Base-by-base conservation (phyloP, 2,888 invertebrate genomes). In the Agriopis aurantiaria region DNA sequence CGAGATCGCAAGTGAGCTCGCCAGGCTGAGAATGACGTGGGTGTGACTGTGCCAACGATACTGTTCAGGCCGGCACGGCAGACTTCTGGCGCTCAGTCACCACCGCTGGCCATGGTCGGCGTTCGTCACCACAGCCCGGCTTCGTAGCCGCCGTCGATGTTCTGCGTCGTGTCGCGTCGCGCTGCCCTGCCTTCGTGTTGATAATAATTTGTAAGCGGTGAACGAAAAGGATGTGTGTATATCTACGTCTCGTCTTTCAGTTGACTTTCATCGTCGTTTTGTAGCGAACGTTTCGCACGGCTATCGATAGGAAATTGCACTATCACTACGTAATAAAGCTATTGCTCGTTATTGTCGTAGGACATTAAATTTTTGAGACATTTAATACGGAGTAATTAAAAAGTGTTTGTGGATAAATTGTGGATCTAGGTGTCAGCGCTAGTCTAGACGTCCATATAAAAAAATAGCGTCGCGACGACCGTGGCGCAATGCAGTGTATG, bases 251-350 rank as follows among this genome's bases (percentile, higher is more conserved):
- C 93, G 93, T 92, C 93, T 93, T 93, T 93, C 93, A 94, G 93
- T 94, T 93, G 93, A 93, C 93, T 94, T 94, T 93, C 93, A 93
- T 92, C 93, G 91, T 90, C 91, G 93, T 92, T 92, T 91, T 91
- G 92, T 90, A 89, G 93, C 89, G 93, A 93, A 93, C 93, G 93
- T 92, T 93, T 93, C 91, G 92, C 91, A 89, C 91, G 88, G 88
- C 87, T 90, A 90, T 91, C 88, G 89, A 91, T 91, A 92, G 88
- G 85, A 91, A 91, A 92, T 91, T 91, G 91, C 92, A 90, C 85
- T 91, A 89, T 90, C 90, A 91, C 91, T 91, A 92, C 92, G 92
- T 92, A 92, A 91, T 92, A 90, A 88, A 90, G 84, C 88, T 87
- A 84, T 84, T 87, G 87, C 85, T 86, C 83, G 85, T 85, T 88